These are phyloP conservation scores for Abrostola triplasia DNA, from an alignment of 2,888 invertebrate species.

Conservation along the genomic window DNA sequence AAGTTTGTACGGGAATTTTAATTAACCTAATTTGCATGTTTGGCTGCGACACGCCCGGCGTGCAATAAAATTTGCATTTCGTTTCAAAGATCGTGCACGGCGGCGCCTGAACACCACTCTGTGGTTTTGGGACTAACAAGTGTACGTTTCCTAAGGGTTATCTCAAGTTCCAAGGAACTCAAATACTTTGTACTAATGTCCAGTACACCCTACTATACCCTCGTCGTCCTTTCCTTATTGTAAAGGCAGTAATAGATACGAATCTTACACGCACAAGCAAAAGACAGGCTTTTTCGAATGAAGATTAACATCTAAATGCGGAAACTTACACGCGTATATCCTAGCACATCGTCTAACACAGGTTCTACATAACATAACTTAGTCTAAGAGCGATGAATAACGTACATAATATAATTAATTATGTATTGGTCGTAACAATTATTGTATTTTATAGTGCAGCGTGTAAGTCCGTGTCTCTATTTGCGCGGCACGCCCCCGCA, in stretches of 20 bases:
- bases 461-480: constrained; percentile 54
- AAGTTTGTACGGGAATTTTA: constrained; percentile 58
- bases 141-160: neutral
- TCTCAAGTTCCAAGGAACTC: no score
- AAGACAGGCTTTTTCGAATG: neutral
- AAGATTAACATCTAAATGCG: neutral
- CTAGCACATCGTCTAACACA: neutral
- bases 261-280: no score
- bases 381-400: constrained; percentile 25
- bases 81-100: constrained; percentile 35
- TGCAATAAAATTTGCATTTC: constrained; percentile 60
- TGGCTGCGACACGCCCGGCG: constrained; percentile 52
- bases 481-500: constrained; percentile 52
- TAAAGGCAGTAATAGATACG: no score
- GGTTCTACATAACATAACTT: constrained; percentile 10
- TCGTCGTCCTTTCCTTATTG: no score
- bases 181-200: no score
- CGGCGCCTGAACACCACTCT: constrained; percentile 29
- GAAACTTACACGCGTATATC: neutral
- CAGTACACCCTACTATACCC: no score
- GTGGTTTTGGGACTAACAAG: constrained; percentile 33
- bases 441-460: constrained; percentile 36
- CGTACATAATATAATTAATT: constrained; percentile 21
- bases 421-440: constrained; percentile 33
- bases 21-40: constrained; percentile 67